Percentiles rank a stretch among this genome's conserved stretches.
These are phyloP conservation scores for Lucilia cuprina DNA, from an alignment of 1,140 invertebrate species.

Conservation along the genomic window DNA sequence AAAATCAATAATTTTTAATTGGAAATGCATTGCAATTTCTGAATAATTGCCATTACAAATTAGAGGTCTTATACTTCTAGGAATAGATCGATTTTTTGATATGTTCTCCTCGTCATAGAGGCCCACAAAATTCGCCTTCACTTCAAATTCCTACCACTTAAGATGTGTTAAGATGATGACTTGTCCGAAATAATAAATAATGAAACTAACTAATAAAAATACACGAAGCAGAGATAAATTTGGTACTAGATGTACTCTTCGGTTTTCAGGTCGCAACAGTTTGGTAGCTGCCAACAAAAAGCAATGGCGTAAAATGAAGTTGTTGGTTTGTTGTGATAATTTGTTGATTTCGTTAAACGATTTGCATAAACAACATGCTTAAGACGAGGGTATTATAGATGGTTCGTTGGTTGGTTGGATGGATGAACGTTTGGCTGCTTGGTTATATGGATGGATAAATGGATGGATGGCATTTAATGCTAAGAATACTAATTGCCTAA, in stretches of 20 bases:
- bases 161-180: too few species aligned
- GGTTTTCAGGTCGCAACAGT: conserved; percentile 21
- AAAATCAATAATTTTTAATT: too few species aligned
- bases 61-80: too few species aligned
- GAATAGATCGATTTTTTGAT: too few species aligned
- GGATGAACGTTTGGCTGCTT: not conserved
- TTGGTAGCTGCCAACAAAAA: not conserved
- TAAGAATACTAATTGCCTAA: conserved; percentile 26
- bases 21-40: too few species aligned
- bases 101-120: too few species aligned
- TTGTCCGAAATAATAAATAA: too few species aligned
- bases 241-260: not conserved
- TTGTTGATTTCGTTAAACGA: conserved; percentile 25
- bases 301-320: not conserved
- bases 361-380: conserved; percentile 21
- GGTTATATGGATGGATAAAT: not conserved
- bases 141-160: too few species aligned
- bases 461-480: conserved; percentile 3
- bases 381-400: not conserved
- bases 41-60: too few species aligned
- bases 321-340: not conserved
- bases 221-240: not conserved
- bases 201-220: too few species aligned
- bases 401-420: not conserved
- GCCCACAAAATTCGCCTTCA: too few species aligned